Evolutionary conservation across 1,140 invertebrate species (phyloP).

Genomic region (Cyrtorhinus lividipennis): DNA sequence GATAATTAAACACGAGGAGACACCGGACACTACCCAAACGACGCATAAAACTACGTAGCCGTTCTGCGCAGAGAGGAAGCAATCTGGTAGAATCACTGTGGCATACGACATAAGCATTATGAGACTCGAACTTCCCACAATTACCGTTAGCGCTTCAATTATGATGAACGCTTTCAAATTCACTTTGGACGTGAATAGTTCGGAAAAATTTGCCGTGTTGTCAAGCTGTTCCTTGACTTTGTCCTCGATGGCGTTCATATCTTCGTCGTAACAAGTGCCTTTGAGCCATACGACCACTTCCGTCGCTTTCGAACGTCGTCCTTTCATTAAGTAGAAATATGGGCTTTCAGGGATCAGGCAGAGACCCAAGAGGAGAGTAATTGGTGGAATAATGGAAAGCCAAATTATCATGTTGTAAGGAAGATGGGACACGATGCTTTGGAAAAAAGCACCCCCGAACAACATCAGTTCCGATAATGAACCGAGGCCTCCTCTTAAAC

Average conservation of each 20-base stretch:
- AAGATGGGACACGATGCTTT: slow-evolving; percentile 57
- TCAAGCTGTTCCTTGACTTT: slow-evolving; percentile 16
- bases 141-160: slow-evolving; percentile 44
- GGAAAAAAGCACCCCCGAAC: slow-evolving; percentile 54
- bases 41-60: slow-evolving; percentile 9
- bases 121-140: slow-evolving; percentile 62
- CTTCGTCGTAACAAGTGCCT: slow-evolving; percentile 12
- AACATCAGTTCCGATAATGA: slow-evolving; percentile 66
- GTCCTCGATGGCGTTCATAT: slow-evolving; percentile 21
- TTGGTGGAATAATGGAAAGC: slow-evolving; percentile 42
- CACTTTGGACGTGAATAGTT: slow-evolving; percentile 15
- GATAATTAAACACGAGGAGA: slow-evolving; percentile 27
- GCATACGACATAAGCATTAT: slow-evolving; percentile 59
- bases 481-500: slow-evolving; percentile 32
- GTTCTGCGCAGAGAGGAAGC: slow-evolving; percentile 4
- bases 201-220: slow-evolving; percentile 14
- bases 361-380: slow-evolving; percentile 49
- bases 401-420: slow-evolving; percentile 51
- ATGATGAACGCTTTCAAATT: slow-evolving; percentile 44
- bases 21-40: slow-evolving; percentile 30
- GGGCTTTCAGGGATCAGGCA: slow-evolving; percentile 69
- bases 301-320: slow-evolving; percentile 44
- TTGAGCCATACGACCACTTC: slow-evolving; percentile 49
- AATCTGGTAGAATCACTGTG: slow-evolving; percentile 49
- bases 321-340: slow-evolving; percentile 45